Conservation (phyloP, 64 coral and sea anemone genomes). For the Montipora efflorescens region DNA sequence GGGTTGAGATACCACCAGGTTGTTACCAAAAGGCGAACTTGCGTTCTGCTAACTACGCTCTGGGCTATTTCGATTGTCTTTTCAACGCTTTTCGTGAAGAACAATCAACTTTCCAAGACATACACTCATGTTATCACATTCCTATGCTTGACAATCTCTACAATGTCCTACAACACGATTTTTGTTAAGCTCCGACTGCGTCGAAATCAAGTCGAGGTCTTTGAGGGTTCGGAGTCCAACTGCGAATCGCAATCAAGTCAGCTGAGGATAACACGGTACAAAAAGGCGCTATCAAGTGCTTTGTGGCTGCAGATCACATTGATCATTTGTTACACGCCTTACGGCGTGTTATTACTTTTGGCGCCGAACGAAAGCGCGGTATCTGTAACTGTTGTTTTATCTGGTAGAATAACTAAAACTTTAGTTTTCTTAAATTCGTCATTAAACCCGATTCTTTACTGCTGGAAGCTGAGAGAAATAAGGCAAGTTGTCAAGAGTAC, state of each 20-base stretch:
- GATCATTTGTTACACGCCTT: background rate
- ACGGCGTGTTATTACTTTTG: background rate
- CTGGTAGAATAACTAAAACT: background rate
- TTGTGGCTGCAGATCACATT: constrained; percentile 4
- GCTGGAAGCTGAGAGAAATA: background rate
- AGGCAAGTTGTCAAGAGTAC: background rate
- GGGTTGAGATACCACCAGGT: background rate
- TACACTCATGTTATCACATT: background rate
- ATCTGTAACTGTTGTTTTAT: background rate
- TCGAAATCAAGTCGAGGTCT: background rate
- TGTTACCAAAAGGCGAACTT: background rate
- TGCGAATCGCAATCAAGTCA: no score
- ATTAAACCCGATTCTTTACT: constrained; percentile 29
- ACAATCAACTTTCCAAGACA: background rate
- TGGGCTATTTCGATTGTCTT: background rate
- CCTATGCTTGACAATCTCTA: background rate
- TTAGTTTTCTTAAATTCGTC: constrained; percentile 31
- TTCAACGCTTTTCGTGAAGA: background rate
- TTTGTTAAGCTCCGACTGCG: background rate
- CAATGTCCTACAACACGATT: background rate
- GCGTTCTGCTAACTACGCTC: background rate
- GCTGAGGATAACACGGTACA: background rate
- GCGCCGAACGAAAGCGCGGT: no score
- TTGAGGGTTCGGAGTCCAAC: background rate
- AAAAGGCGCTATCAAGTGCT: background rate